phyloP scores from a whole-genome alignment of 2,113 vertebrate species.

The Chaetodon auriga region DNA sequence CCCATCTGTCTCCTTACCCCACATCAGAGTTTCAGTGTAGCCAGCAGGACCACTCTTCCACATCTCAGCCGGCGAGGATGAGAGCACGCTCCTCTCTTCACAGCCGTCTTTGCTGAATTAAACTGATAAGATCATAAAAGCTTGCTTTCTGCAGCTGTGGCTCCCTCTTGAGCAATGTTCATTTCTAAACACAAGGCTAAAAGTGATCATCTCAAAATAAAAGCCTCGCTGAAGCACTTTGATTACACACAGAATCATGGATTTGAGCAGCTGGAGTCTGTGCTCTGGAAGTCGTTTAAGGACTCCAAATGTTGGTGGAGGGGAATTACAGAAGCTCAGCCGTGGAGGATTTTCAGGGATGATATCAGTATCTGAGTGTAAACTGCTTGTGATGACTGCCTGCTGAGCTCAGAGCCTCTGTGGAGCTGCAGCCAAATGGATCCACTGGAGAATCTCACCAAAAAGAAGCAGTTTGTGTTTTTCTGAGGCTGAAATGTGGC shows the following conservation, averaged over 20 bases:
- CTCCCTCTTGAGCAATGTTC: neutral
- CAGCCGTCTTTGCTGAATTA: neutral
- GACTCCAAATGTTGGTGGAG: neutral
- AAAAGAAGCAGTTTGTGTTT: neutral
- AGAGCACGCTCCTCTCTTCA: slow-evolving; percentile 2
- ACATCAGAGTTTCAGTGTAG: neutral
- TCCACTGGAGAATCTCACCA: neutral
- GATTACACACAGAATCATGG: neutral
- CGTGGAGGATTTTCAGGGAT: neutral
- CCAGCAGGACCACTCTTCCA: slow-evolving; percentile 1
- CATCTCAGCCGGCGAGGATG: slow-evolving; percentile 1
- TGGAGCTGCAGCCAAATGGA: neutral
- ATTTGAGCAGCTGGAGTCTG: neutral
- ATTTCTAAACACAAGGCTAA: neutral
- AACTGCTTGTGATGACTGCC: neutral
- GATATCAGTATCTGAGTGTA: neutral
- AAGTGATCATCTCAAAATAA: neutral
- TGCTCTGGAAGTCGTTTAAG: neutral
- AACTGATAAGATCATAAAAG: slow-evolving; percentile 13
- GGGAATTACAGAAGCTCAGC: neutral
- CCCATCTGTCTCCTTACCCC: neutral
- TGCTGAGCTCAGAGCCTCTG: neutral
- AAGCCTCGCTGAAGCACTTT: neutral
- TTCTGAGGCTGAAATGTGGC: neutral
- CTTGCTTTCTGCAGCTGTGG: neutral